Evolutionary conservation across 2,113 vertebrate species (phyloP), one percentile per base, ranked within the genome.

Genomic region (Psephotus haematonotus): DNA sequence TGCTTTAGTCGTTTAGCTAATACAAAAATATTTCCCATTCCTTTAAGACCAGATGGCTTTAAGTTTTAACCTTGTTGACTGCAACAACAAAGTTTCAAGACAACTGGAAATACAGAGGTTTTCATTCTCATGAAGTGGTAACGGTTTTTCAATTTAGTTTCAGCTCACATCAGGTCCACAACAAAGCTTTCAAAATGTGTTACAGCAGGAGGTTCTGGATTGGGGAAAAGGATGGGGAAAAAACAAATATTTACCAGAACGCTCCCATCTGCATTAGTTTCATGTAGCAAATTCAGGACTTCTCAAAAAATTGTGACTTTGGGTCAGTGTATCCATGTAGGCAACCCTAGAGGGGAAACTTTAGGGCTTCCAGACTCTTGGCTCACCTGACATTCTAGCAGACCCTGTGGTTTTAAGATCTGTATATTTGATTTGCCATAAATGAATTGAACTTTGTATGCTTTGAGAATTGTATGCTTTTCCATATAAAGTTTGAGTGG

Each of bases 21-120:
- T 31, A 82, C 6, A 72, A 76, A 96, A 91, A 70, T 94, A 91
- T 89, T 96, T 95, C 72, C 91, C n/a, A 72, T 85, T 94, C 49
- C 47, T 93, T 44, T 79, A 65, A 84, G 43, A 86, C 22, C 88
- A 95, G 65, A 86, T 87, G 81, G 77, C 65, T 93, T 90, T 69
- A 82, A 86, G 55, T 75, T 88, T 94, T 75, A 93, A 78, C 43
- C 39, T 88, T 29, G 25, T 62, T 25, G 76, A 86, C 44, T 78
- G 64, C 27, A 93, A 64, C 5, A 7, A 20, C 3, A 3, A 83
- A 81, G 47, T 1, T 78, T 18, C 60, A 95, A 67, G 13, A 75
- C 50, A 88, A 71, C 29, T 88, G 29, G 46, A 83, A 92, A 70
- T 35, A 87, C 14, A 50, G 52, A 24, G 33, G 16, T 63, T 88